Evolutionary conservation across 1,140 invertebrate genomes (phyloP), one percentile per base, ranked within the genome.

Genomic region (Neodiprion virginianus): DNA sequence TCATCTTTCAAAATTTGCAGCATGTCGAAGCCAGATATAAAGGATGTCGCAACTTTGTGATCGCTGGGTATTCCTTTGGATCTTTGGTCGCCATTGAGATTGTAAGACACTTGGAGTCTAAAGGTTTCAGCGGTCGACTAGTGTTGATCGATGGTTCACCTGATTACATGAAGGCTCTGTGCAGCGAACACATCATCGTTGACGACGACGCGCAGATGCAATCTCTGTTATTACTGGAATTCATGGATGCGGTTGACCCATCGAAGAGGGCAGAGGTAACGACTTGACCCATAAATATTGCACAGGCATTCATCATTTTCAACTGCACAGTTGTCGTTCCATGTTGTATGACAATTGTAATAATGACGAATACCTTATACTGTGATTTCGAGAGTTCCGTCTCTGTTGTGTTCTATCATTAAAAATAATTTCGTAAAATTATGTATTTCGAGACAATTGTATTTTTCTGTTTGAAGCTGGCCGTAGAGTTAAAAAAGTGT

Each of bases 121-220:
- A 61, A 88, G 88, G 88, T 78, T 84, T 87, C 75, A 91, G 72
- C 40, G 92, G 92, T 1, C 86, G 86, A 68, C 71, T 93, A 8
- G 87, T 92, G 80, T 86, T 89, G 10, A 83, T 93, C 8, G 92
- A 93, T 82, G 91, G 91, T 17, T 85, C 90, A 7, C 92, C 92
- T 1, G 88, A 90, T 67, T 90, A 91, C 80, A 82, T 92, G 0
- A 89, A 89, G 75, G 82, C 82, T 7, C 73, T 92, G 1, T 79
- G 88, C 0, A 83, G 86, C 9, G 79, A 86, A 50, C 83, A 87
- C 3, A 75, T 89, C 4, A 82, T 85, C n/a, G 77, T 83, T 11
- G 88, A 88, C 61, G 85, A 87, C 7, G 90, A 91, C 61, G 81
- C 80, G 8, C 81, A 87, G 23, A 80, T 92, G n/a, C 90, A 92